Conservation (phyloP, 2,113 vertebrate genomes). For the Mustelus asterias region DNA sequence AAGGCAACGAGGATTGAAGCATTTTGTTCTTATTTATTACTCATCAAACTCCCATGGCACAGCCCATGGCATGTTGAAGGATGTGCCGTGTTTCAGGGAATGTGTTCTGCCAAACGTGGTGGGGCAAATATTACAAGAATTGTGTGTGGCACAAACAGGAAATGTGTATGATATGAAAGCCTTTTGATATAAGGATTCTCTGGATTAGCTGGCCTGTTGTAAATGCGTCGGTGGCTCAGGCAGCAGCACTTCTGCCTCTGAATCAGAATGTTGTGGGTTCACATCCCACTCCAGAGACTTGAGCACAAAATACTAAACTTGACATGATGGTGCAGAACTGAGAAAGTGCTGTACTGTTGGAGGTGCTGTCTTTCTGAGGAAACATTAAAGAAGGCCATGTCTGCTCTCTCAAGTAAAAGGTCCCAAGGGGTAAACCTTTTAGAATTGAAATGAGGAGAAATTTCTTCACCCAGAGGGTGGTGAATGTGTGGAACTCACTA, state of each 20-base stretch:
- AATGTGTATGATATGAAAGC: neutral
- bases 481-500: too few relatives aligned
- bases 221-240: neutral
- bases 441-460: too few relatives aligned
- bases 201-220: neutral
- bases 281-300: neutral
- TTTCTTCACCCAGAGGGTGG: too few relatives aligned
- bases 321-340: neutral
- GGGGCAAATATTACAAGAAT: neutral
- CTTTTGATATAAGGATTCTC: neutral
- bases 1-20: neutral
- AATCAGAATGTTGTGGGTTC: neutral
- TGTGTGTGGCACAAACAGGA: neutral
- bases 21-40: neutral
- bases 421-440: too few relatives aligned
- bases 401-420: too few relatives aligned
- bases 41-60: neutral
- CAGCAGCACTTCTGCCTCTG: neutral
- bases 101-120: neutral
- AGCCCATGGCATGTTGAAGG: neutral
- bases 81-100: neutral
- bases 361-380: neutral
- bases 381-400: neutral
- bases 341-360: neutral
- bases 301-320: neutral